A percentile compares a stretch with the other conserved stretches of the same genome.
These are phyloP conservation scores for Hucho hucho DNA, from an alignment of 2,113 vertebrate genomes.

Conservation along the genomic window DNA sequence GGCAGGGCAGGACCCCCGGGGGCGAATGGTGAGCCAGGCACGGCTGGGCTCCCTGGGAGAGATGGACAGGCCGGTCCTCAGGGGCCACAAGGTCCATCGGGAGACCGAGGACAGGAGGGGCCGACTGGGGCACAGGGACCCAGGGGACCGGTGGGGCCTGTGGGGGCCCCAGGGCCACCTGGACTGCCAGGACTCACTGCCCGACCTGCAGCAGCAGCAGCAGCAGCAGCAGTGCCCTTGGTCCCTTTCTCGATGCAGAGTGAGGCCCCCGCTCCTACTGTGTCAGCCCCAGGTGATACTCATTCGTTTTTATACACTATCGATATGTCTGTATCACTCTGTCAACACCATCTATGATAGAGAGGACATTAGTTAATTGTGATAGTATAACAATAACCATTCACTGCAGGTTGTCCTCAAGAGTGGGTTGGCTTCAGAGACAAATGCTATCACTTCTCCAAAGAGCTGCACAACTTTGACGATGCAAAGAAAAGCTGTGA, in stretches of 20 bases:
- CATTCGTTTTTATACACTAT: not conserved
- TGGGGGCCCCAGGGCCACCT: slow-evolving; percentile 79
- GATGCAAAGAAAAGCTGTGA: slow-evolving; percentile 80
- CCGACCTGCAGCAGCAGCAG: slow-evolving; percentile 48
- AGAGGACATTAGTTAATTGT: not conserved
- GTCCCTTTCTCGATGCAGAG: slow-evolving; percentile 76
- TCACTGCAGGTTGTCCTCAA: slow-evolving; percentile 78
- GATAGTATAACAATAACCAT: not conserved
- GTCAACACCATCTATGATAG: not conserved
- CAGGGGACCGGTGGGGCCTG: slow-evolving; percentile 80
- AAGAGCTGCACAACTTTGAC: slow-evolving; percentile 81
- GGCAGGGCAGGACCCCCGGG: slow-evolving; percentile 87
- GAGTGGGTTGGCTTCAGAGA: slow-evolving; percentile 84
- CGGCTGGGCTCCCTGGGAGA: slow-evolving; percentile 82
- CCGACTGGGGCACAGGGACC: slow-evolving; percentile 82
- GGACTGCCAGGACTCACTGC: slow-evolving; percentile 81
- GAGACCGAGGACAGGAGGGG: slow-evolving; percentile 83
- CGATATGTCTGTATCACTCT: not conserved
- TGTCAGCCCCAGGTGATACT: slow-evolving; percentile 53
- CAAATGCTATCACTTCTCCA: slow-evolving; percentile 91
- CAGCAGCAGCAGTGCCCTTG: slow-evolving; percentile 58
- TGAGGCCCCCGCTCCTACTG: slow-evolving; percentile 57
- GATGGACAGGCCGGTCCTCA: slow-evolving; percentile 83
- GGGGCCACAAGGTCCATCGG: slow-evolving; percentile 84
- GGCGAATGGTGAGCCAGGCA: slow-evolving; percentile 84